Conservation (phyloP, 2,888 invertebrate genomes). For the Dendrolimus pini region DNA sequence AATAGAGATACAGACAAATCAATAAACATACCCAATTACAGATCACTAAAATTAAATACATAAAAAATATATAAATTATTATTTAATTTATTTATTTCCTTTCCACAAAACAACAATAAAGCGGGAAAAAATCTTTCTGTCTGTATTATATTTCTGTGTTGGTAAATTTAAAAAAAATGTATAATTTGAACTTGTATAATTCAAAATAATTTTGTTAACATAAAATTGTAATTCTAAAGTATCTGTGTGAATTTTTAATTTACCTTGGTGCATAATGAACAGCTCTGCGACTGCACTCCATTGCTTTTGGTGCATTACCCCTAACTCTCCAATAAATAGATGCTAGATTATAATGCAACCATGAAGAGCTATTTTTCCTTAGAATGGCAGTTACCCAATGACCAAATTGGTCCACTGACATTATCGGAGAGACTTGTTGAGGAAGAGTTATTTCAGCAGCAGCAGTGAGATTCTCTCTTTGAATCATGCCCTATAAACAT, state of each 20-base stretch:
- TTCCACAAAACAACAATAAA: too few relatives aligned
- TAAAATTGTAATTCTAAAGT: too few relatives aligned
- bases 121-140: too few relatives aligned
- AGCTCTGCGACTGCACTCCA: conserved; percentile 86
- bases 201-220: too few relatives aligned
- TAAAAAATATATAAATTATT: too few relatives aligned
- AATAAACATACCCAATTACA: too few relatives aligned
- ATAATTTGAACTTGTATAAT: too few relatives aligned
- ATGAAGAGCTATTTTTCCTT: conserved; percentile 81
- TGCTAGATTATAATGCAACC: conserved; percentile 88
- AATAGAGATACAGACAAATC: too few relatives aligned
- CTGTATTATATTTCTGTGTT: too few relatives aligned
- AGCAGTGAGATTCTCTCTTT: conserved; percentile 46
- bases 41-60: too few relatives aligned
- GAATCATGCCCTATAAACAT: conserved; percentile 40
- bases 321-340: conserved; percentile 86
- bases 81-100: too few relatives aligned
- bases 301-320: conserved; percentile 85
- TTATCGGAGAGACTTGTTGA: conserved; percentile 37
- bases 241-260: background rate
- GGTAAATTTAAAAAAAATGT: too few relatives aligned
- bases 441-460: conserved; percentile 39
- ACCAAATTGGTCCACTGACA: conserved; percentile 67
- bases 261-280: conserved; percentile 85
- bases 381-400: conserved; percentile 80